phyloP scores from a whole-genome alignment of 2,113 vertebrate genomes.

The western clawed frog (Xenopus tropicalis) region DNA sequence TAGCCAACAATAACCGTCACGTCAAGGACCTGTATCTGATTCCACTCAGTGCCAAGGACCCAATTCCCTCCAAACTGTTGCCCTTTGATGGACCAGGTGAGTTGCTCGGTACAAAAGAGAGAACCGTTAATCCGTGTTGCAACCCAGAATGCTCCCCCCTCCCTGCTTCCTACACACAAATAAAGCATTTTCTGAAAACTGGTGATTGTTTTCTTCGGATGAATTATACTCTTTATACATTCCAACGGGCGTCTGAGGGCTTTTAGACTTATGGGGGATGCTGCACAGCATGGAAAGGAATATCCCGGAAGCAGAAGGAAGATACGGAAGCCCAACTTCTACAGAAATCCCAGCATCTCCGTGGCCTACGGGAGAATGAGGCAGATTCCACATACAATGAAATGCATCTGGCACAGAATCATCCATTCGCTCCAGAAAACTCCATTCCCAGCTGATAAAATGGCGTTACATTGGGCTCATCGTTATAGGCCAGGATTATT shows the following conservation, averaged over 20 bases:
- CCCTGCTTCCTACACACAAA: neutral
- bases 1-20: constrained; percentile 85
- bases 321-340: no score
- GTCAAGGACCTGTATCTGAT: constrained; percentile 97
- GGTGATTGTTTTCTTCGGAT: constrained; percentile 63
- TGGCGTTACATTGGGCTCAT: no score
- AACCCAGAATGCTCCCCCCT: no score
- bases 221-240: neutral
- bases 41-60: constrained; percentile 85
- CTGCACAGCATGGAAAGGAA: no score
- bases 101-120: constrained; percentile 25
- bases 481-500: no score
- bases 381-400: no score
- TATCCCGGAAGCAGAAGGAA: no score
- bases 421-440: neutral
- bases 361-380: no score
- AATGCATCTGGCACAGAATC: no score
- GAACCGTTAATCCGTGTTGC: neutral
- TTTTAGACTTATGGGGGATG: no score
- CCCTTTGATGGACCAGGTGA: constrained; percentile 98
- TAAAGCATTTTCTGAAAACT: constrained; percentile 61
- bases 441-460: neutral
- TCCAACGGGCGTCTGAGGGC: no score
- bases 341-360: no score
- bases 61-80: constrained; percentile 86